These are phyloP conservation scores for Salmo trutta DNA, from an alignment of 2,797 vertebrate genomes.

Conservation along the genomic window DNA sequence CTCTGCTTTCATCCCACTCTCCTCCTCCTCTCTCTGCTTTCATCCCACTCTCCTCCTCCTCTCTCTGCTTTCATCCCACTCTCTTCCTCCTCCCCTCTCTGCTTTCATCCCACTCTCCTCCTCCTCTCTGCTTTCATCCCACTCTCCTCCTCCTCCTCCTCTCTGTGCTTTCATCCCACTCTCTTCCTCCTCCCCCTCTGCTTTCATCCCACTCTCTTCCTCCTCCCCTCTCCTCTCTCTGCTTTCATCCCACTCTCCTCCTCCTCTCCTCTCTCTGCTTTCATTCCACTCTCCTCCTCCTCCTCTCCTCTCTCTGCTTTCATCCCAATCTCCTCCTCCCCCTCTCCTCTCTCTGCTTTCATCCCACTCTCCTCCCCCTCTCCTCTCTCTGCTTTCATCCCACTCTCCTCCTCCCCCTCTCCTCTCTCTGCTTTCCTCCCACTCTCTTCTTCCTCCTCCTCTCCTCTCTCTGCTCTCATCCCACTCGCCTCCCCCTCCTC, in stretches of 20 bases:
- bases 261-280: background rate
- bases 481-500: too few species aligned
- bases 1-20: conserved; percentile 33
- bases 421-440: too few species aligned
- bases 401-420: background rate
- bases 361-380: background rate
- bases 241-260: background rate
- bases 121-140: conserved; percentile 6
- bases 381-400: background rate
- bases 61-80: too few species aligned
- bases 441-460: too few species aligned
- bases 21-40: conserved; percentile 29
- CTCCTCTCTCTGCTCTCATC: background rate
- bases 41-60: background rate
- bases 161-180: too few species aligned
- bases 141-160: too few species aligned
- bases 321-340: too few species aligned
- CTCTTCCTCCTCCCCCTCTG: background rate
- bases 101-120: background rate
- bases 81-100: too few species aligned
- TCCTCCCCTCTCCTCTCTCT: background rate
- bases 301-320: background rate
- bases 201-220: background rate
- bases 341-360: too few species aligned
- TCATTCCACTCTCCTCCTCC: background rate